Percentiles rank a stretch among this genome's conserved stretches.
These are phyloP conservation scores for Drosophila sulfurigaster DNA, from an alignment of 1,140 invertebrate genomes.

Conservation along the genomic window DNA sequence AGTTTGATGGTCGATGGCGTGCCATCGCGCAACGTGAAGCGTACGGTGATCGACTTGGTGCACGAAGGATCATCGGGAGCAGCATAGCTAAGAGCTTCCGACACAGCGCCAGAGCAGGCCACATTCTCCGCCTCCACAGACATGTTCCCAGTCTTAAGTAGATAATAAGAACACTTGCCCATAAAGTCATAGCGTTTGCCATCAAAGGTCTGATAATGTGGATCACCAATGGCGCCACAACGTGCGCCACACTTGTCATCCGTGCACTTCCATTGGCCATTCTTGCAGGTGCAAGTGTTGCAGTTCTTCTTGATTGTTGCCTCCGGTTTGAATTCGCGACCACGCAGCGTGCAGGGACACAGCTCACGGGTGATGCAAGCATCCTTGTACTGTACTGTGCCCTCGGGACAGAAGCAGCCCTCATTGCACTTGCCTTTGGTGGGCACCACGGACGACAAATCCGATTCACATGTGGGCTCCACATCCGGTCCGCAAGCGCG, in stretches of 20 bases:
- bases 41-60: slow-evolving; percentile 91
- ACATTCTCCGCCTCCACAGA: slow-evolving; percentile 93
- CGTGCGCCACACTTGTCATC: slow-evolving; percentile 89
- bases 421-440: slow-evolving; percentile 89
- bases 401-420: slow-evolving; percentile 94
- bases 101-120: slow-evolving; percentile 91
- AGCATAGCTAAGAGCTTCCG: slow-evolving; percentile 89
- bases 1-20: slow-evolving; percentile 87
- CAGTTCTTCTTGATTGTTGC: slow-evolving; percentile 91
- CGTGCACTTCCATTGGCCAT: slow-evolving; percentile 92
- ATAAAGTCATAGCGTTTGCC: slow-evolving; percentile 94
- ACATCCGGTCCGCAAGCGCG: slow-evolving; percentile 88
- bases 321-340: slow-evolving; percentile 91
- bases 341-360: slow-evolving; percentile 92
- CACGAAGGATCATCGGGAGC: slow-evolving; percentile 90
- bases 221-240: slow-evolving; percentile 93
- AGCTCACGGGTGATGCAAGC: slow-evolving; percentile 89
- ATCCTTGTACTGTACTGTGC: slow-evolving; percentile 89
- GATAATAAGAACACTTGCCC: slow-evolving; percentile 94
- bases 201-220: slow-evolving; percentile 96
- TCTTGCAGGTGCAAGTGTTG: slow-evolving; percentile 88
- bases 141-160: slow-evolving; percentile 89
- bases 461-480: slow-evolving; percentile 86
- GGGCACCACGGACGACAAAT: slow-evolving; percentile 47
- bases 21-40: slow-evolving; percentile 84